A percentile compares a stretch with the other conserved stretches of the same genome.
These are phyloP conservation scores for Sebastes minor DNA, from an alignment of 2,797 vertebrate genomes.

Conservation along the genomic window DNA sequence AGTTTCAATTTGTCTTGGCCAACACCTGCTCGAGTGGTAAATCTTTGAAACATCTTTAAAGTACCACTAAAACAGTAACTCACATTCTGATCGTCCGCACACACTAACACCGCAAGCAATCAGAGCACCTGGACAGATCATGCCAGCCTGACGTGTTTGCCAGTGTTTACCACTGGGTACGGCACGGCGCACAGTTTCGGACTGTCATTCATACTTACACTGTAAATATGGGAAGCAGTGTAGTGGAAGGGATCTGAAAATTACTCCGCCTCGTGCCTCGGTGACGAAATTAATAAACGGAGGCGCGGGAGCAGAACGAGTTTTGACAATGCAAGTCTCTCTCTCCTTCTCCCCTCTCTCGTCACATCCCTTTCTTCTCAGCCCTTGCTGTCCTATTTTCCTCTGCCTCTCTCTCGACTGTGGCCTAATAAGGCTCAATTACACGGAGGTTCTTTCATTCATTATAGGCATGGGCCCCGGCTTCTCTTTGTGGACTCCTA, in stretches of 20 bases:
- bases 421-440: conserved; percentile 92
- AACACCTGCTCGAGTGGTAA: not conserved
- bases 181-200: conserved; percentile 40
- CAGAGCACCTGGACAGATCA: conserved; percentile 2
- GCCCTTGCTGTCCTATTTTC: conserved; percentile 63
- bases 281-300: conserved; percentile 83
- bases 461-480: conserved; percentile 88
- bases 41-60: not conserved
- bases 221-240: conserved; percentile 77
- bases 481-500: conserved; percentile 89
- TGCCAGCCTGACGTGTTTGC: conserved; percentile 50
- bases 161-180: conserved; percentile 60
- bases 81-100: not conserved
- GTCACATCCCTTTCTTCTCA: conserved; percentile 72
- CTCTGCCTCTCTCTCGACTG: conserved; percentile 67
- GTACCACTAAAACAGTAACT: not conserved
- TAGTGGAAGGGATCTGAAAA: conserved; percentile 78
- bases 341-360: conserved; percentile 36
- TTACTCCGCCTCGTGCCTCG: conserved; percentile 71
- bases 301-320: conserved; percentile 72
- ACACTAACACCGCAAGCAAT: not conserved
- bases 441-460: conserved; percentile 87
- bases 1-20: not conserved
- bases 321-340: conserved; percentile 78
- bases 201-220: conserved; percentile 76